phyloP scores from a whole-genome alignment of 2,113 vertebrate species.

The Excalfactoria chinensis region DNA sequence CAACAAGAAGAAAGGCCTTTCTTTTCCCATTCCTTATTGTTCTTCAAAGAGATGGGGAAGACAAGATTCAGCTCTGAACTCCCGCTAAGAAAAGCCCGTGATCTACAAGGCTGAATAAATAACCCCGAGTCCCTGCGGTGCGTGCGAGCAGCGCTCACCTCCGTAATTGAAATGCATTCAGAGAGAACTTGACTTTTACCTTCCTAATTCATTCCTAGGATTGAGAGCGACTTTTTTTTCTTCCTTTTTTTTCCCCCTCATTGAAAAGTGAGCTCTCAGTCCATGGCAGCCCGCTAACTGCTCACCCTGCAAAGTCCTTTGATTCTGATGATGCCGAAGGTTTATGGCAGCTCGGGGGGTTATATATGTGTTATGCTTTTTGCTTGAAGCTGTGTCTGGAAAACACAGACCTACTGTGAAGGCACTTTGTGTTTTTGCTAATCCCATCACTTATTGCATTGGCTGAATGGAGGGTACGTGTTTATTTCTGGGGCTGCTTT shows the following conservation, averaged over 20 bases:
- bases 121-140: background rate
- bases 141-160: background rate
- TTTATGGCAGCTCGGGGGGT: background rate
- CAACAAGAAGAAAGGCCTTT: background rate
- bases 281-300: background rate
- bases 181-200: background rate
- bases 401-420: background rate
- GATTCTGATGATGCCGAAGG: background rate
- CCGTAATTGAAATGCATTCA: background rate
- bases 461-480: background rate
- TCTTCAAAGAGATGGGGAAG: slow-evolving; percentile 60
- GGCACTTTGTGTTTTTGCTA: background rate
- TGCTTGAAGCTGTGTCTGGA: background rate
- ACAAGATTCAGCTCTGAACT: background rate
- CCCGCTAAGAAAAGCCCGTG: background rate
- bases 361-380: background rate
- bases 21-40: slow-evolving; percentile 25
- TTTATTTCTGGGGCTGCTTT: background rate
- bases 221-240: background rate
- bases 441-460: background rate
- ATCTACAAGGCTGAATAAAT: background rate
- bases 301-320: background rate
- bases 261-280: background rate
- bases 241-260: too few species aligned
- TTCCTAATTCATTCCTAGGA: background rate